Evolutionary conservation across 2,113 vertebrate genomes (phyloP), one percentile per base, ranked within the genome.

Genomic region (Butorides virescens): DNA sequence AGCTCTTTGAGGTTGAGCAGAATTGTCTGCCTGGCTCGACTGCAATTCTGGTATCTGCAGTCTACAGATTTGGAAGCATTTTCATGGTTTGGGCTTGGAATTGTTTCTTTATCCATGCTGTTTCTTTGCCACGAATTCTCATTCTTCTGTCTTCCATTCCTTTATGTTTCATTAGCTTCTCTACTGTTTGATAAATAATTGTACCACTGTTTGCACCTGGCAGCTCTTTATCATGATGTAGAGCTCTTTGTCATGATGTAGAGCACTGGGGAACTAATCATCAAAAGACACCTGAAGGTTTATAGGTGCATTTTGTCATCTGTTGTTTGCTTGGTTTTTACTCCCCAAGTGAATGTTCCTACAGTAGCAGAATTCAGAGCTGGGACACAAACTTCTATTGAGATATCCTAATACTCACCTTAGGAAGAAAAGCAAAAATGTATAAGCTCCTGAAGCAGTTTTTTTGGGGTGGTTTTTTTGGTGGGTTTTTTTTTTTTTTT

Each of bases 1-100:
- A 96, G 97, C 95, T 94, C 96, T 98, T 97, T 97, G 97, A 98
- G 97, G 72, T 89, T 94, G 81, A 96, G 85, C 72, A 42, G 93
- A 97, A 97, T 93, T 97, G 97, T 93, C 93, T 89, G 53, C 74
- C 93, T 96, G 96, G 95, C 97, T 97, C 32, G 0, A 80, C 93
- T 90, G 81, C 78, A 96, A 49, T 97, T 96, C 90, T 97, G 91
- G 61, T 95, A 95, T 93, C 92, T 83, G 86, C 88, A 92, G 91
- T 79, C 79, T 90, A 79, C 91, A 93, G 74, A 94, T 95, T 95
- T 70, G 75, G 86, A 96, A 96, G 88, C 86, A 80, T 94, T 97
- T 93, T 84, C 81, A 96, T 89, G 46, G 81, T 86, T 83, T 92
- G 86, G 56, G 36, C 66, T 91, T 80, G 29, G n/a, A 81, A 94